Conservation (phyloP, 1,140 invertebrate species). For the Delia radicum region DNA sequence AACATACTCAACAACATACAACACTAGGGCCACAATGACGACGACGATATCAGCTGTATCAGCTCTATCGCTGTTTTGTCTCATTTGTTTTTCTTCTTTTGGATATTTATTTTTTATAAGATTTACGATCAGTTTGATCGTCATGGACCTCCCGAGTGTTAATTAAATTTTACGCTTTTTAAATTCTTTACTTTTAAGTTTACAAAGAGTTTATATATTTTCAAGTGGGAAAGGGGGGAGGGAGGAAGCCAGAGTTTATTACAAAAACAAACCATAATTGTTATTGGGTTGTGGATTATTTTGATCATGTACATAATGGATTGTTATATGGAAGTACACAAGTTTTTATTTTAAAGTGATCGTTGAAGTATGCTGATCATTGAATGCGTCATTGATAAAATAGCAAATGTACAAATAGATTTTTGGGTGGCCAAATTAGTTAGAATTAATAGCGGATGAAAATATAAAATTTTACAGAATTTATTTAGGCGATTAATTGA, state of each 20-base stretch:
- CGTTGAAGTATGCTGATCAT: not conserved
- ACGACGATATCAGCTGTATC: too few species aligned
- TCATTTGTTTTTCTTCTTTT: not conserved
- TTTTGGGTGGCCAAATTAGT: too few species aligned
- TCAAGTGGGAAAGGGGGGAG: not conserved
- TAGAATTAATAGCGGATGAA: too few species aligned
- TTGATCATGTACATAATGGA: too few species aligned
- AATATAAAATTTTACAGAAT: too few species aligned
- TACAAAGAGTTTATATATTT: not conserved
- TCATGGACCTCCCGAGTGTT: constrained; percentile 47
- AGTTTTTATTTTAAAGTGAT: too few species aligned
- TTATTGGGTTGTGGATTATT: too few species aligned
- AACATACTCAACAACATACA: not conserved
- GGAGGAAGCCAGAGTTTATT: not conserved
- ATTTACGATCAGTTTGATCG: constrained; percentile 55
- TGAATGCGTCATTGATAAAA: constrained; percentile 2
- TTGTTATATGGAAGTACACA: too few species aligned
- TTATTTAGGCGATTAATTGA: too few species aligned
- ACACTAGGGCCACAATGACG: not conserved
- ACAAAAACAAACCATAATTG: too few species aligned
- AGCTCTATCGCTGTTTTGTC: not conserved
- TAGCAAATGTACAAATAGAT: too few species aligned
- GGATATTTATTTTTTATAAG: constrained; percentile 32
- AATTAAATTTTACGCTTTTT: constrained; percentile 24
- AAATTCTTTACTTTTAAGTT: not conserved